phyloP scores from a whole-genome alignment of 1,140 invertebrate species.

The Heliconius nattereri region DNA sequence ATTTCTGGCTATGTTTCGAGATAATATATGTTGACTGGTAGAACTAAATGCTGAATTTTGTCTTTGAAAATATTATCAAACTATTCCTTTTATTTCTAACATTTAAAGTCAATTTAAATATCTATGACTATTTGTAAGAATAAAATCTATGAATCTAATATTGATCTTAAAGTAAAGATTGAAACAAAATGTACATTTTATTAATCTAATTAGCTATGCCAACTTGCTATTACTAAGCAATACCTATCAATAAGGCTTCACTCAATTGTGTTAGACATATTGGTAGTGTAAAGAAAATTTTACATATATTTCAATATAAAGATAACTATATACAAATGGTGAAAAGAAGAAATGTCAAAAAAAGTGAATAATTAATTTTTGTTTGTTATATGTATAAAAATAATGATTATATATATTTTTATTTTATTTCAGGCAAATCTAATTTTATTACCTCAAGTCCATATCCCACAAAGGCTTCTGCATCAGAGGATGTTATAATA shows the following conservation, averaged over 20 bases:
- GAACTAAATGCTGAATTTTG: too few relatives aligned
- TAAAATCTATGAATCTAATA: background rate
- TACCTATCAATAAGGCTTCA: constrained; percentile 3
- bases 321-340: constrained; percentile 31
- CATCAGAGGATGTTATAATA: constrained; percentile 47
- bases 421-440: constrained; percentile 53
- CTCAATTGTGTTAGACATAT: constrained; percentile 11
- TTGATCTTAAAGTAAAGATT: background rate
- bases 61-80: too few relatives aligned
- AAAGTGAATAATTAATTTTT: constrained; percentile 22
- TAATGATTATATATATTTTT: background rate
- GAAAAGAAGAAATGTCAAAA: constrained; percentile 42
- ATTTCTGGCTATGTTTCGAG: too few relatives aligned
- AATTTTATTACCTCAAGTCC: constrained; percentile 57
- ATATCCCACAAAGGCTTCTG: constrained; percentile 53
- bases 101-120: too few relatives aligned
- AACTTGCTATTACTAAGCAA: background rate
- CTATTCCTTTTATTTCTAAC: too few relatives aligned
- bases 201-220: constrained; percentile 6
- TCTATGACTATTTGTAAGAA: background rate
- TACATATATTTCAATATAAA: constrained; percentile 26
- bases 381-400: background rate
- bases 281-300: background rate
- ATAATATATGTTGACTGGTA: too few relatives aligned
- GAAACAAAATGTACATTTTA: background rate